Base-by-base conservation (phyloP, 2,797 vertebrate genomes). In the Nasua narica region DNA sequence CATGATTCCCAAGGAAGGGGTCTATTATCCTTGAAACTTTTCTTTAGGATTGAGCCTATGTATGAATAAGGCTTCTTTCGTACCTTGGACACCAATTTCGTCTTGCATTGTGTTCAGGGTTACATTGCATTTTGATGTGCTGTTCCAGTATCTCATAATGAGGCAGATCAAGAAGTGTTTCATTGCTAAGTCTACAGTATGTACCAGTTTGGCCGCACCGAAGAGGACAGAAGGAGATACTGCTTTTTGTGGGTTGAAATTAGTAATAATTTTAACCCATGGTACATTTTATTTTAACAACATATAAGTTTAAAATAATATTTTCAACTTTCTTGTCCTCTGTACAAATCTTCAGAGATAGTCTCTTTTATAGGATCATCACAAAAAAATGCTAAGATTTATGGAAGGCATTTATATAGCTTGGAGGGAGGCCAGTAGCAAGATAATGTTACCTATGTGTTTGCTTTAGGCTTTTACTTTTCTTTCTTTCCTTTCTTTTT, bases 11-110 rank as follows among this genome's bases (percentile, higher is more conserved):
- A 10, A 92, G 90, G 69, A 91, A 79, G 56, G 43, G 2, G n/a
- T 56, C 94, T 97, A 35, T 95, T 94, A 69, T 96, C 86, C 58
- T 67, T 16, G 15, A 5, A 77, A 46, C 58, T 95, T 91, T 46
- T 40, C 69, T 60, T 91, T 6, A 56, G 78, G 32, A 58, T 56
- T 14, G 69, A 92, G 62, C 54, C 37, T 84, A 32, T 52, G 50
- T 65, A 52, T 82, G 82, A 97, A 58, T 86, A 94, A 37, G 50
- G 84, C 70, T 96, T 50, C 65, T 81, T 85, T 87, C 74, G 50
- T 92, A 76, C n/a, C 54, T 32, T n/a, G 12, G 70, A 70, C 82
- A 60, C 82, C 65, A 6, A 35, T 37, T 60, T 92, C 40, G 35
- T 43, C 90, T 70, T 86, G 60, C 37, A 7, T 70, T 92, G 52